Evolutionary conservation across 92 coral and sea anemone species (phyloP).

Genomic region (Blastomussa wellsi): DNA sequence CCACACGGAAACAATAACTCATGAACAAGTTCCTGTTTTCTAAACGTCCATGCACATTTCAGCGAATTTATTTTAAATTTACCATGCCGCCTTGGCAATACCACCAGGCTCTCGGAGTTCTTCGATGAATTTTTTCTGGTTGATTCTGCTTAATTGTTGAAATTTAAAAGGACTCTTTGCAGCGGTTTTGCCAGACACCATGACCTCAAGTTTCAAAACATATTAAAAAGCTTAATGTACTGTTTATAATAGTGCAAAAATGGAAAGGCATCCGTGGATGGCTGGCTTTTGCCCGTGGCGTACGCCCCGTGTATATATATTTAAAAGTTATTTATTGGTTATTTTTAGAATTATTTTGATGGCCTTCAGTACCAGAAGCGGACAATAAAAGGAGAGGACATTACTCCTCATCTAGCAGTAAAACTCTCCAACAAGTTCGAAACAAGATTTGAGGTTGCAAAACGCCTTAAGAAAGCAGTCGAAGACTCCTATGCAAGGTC

Average conservation of each 20-base stretch:
- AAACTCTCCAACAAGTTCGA: constrained; percentile 53
- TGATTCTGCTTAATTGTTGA: no score
- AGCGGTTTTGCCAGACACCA: neutral
- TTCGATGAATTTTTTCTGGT: no score
- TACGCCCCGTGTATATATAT: neutral
- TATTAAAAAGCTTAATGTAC: no score
- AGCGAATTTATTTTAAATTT: no score
- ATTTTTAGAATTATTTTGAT: constrained; percentile 33
- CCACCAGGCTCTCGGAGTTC: neutral
- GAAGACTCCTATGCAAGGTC: constrained; percentile 48
- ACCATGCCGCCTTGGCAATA: neutral
- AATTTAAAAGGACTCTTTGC: no score
- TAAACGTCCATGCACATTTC: no score
- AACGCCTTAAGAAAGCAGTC: constrained; percentile 52
- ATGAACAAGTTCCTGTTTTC: no score
- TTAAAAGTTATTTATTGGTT: neutral
- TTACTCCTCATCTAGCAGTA: constrained; percentile 12
- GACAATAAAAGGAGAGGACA: constrained; percentile 32
- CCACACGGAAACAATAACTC: no score
- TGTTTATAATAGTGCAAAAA: neutral
- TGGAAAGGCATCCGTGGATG: neutral
- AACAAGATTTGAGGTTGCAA: constrained; percentile 40
- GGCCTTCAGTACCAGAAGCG: constrained; percentile 31
- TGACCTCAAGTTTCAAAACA: neutral
- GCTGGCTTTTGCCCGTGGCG: neutral